Conservation (phyloP, 1,140 invertebrate genomes). For the Kradibia gibbosae region DNA sequence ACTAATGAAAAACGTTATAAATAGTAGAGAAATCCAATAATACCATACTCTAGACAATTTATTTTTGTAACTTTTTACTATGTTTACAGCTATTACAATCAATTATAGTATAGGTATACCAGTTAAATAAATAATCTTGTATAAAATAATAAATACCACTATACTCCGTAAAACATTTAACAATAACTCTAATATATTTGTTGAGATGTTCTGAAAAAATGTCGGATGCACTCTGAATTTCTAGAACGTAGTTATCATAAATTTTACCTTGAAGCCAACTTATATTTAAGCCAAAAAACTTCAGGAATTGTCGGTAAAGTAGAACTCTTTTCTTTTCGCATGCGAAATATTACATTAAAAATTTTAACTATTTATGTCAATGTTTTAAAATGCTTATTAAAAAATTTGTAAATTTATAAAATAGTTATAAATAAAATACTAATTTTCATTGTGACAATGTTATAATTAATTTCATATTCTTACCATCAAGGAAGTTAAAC, state of each 20-base stretch:
- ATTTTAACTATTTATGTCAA: neutral
- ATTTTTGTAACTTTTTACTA: too few species aligned
- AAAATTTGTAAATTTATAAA: too few species aligned
- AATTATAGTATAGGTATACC: too few species aligned
- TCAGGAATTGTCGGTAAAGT: neutral
- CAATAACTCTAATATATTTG: neutral
- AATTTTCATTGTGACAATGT: too few species aligned
- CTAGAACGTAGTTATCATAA: neutral
- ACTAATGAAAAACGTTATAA: too few species aligned
- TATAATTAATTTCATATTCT: too few species aligned
- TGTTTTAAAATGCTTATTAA: neutral
- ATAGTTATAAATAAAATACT: too few species aligned
- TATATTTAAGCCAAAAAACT: constrained; percentile 1
- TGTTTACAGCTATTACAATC: too few species aligned
- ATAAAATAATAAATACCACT: neutral
- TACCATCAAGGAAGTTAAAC: too few species aligned
- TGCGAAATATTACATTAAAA: neutral
- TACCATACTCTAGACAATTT: too few species aligned
- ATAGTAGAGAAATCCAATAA: too few species aligned
- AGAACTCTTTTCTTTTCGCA: constrained; percentile 5
- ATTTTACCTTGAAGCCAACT: constrained; percentile 5
- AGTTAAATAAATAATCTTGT: too few species aligned
- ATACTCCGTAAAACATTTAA: neutral
- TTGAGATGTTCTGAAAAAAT: neutral
- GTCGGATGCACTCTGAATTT: neutral